Evolutionary conservation across 2,113 vertebrate genomes (phyloP), one percentile per base, ranked within the genome.

Genomic region (Myotis davidii): DNA sequence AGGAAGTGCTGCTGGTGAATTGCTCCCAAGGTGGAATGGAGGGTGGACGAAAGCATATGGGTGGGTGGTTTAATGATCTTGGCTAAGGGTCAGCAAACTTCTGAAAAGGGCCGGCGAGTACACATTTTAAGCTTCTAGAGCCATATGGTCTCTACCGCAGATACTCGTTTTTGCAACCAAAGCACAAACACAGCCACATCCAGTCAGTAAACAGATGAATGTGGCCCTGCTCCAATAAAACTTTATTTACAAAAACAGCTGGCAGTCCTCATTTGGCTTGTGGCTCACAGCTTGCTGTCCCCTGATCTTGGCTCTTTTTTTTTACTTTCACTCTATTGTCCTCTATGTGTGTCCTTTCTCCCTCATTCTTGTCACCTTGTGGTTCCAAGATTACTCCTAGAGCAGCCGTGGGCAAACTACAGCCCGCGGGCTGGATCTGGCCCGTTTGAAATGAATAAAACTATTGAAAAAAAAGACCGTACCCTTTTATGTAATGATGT

Each of bases 221-320:
- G 18, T 8, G 16, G 20, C 27, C 74, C 2, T 64, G 45, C 18
- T 72, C 61, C n/a, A 73, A 1, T 59, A 70, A 70, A 85, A 70
- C 39, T 77, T 81, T 54, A 37, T 83, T 73, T 72, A 16, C 5
- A 42, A n/a, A 77, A 93, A 39, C 73, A 90, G 8, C 74, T 90
- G 67, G 29, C 6, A 37, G 29, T 18, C 20, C 85, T 27, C 45
- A 65, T 74, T 79, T 88, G 48, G 21, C 29, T 50, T 27, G 7
- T n/a, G 23, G 61, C 27, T 32, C 20, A 0, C 67, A 12, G 37
- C 78, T 77, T 73, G 29, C 32, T 52, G 39, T 39, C 18, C 48
- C 11, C 50, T n/a, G 12, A 11, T 73, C 23, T 70, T n/a, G 42
- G 21, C 34, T 48, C 3, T 61, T 76, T 67, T 90, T 70, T 27